Evolutionary conservation across 2,113 vertebrate genomes (phyloP).

Genomic region (Isichthys henryi): DNA sequence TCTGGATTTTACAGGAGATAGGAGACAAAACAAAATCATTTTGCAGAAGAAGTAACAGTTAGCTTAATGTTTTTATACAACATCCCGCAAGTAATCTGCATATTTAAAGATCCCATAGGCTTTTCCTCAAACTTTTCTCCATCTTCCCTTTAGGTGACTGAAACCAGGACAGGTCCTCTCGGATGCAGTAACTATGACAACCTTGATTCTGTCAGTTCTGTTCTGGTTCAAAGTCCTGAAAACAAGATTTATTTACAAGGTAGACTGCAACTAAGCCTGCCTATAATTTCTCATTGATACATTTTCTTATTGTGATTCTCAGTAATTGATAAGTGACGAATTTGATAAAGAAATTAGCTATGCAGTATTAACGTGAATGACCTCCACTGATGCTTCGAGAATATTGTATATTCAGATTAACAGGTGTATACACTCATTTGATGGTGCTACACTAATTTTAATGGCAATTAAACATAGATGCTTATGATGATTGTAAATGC

Average conservation of each 20-base stretch:
- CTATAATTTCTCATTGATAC: constrained; percentile 33
- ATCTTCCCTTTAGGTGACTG: constrained; percentile 63
- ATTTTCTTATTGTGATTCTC: background rate
- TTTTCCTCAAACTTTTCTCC: constrained; percentile 34
- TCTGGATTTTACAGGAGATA: background rate
- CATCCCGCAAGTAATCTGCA: constrained; percentile 16
- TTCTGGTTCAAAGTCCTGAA: constrained; percentile 76
- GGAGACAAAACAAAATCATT: background rate
- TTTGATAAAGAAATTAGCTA: background rate
- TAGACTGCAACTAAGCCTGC: constrained; percentile 51
- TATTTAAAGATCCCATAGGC: constrained; percentile 33
- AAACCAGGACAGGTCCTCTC: constrained; percentile 73
- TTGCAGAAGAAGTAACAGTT: background rate
- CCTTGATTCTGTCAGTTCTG: constrained; percentile 76
- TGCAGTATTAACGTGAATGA: background rate
- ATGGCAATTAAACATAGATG: background rate
- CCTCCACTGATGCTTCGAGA: background rate
- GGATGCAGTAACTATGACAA: constrained; percentile 82
- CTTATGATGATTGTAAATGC: background rate
- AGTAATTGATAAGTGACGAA: background rate
- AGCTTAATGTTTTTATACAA: constrained; percentile 36
- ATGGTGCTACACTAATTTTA: background rate
- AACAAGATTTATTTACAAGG: constrained; percentile 78
- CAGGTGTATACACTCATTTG: background rate
- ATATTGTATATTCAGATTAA: background rate